Evolutionary conservation across 1,140 invertebrate genomes (phyloP), one percentile per base, ranked within the genome.

Genomic region (Saccostrea echinata): DNA sequence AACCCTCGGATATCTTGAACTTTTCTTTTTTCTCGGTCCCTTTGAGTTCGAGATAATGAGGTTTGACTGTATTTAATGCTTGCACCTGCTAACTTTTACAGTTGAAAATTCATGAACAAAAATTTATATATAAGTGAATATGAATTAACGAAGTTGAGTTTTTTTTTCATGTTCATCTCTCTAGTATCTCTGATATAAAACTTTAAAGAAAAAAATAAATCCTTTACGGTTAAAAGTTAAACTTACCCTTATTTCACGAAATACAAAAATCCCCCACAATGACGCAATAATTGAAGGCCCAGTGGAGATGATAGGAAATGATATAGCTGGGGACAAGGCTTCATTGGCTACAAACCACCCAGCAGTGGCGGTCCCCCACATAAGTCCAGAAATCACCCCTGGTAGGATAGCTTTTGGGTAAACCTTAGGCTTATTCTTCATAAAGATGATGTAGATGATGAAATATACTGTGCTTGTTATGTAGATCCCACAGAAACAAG

Each of bases 281-380:
- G 93, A 92, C 21, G 93, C 94, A 16, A 94, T 90, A 9, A 92
- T 91, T 27, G 89, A 91, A 33, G 94, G 94, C n/a, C 85, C 90
- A 57, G 93, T 93, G 18, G 91, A 92, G 3, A 95, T 92, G 57
- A 95, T 95, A 8, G 95, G 95, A 88, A 95, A 95, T 11, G 95
- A 93, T 11, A 95, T 93, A 52, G 95, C 88, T 90, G 95, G 93
- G 3, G 94, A 95, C 35, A 95, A 89, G 1, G 91, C 91, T 68
- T 93, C 92, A 90, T 95, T 95, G 11, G 95, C 95, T 24, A 95
- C 90, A 90, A 95, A 95, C 93, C 95, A 96, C 51, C 93, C 91
- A 16, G 92, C 90, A 8, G 94, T 93, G 55, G 94, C 95, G 12
- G 95, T 90, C 12, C 90, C 94, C 95, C 95, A 96, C 94, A 96